Evolutionary conservation across 2,113 vertebrate species (phyloP).

Genomic region (Ciconia boyciana): DNA sequence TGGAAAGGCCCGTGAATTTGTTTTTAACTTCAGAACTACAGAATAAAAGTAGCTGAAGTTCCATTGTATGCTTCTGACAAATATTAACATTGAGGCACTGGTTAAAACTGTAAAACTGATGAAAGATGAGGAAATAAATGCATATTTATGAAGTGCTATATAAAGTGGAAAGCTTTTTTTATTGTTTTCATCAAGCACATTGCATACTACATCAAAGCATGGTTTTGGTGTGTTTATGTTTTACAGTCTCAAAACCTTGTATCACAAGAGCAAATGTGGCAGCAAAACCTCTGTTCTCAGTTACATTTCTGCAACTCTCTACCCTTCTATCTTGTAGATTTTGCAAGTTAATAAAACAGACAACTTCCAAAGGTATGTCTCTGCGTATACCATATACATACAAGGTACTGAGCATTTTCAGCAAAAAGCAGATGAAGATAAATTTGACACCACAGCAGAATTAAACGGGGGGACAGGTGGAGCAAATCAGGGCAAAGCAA

Average conservation of each 20-base stretch:
- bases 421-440: background rate
- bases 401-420: background rate
- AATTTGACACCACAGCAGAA: background rate
- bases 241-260: background rate
- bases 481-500: background rate
- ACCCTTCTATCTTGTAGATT: background rate
- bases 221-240: background rate
- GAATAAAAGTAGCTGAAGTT: constrained; percentile 17
- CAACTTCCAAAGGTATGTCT: background rate
- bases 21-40: constrained; percentile 35
- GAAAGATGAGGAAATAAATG: constrained; percentile 54
- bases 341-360: background rate
- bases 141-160: constrained; percentile 44
- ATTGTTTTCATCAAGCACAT: background rate
- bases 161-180: background rate
- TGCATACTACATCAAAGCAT: background rate
- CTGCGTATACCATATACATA: background rate
- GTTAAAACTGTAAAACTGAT: constrained; percentile 45
- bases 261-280: background rate
- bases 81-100: background rate
- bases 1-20: constrained; percentile 19
- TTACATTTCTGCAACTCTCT: background rate
- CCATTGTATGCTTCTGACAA: constrained; percentile 14
- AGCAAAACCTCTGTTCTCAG: background rate
- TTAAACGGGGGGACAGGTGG: background rate